phyloP scores from a whole-genome alignment of 2,113 vertebrate genomes.

The Pristiophorus japonicus region DNA sequence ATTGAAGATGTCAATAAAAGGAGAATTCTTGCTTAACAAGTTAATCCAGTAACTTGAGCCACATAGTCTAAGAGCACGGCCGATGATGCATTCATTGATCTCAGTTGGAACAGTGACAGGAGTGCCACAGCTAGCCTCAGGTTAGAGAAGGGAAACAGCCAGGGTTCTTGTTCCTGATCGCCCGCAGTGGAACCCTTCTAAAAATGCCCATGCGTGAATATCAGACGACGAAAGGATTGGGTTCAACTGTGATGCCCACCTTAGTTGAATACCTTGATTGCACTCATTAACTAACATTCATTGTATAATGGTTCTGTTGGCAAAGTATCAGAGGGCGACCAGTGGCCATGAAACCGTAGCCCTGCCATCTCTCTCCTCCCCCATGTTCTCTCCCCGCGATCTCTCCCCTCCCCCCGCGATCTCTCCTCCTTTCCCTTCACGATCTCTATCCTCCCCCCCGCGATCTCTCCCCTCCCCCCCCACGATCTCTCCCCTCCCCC shows the following conservation, averaged over 20 bases:
- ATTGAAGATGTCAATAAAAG: background rate
- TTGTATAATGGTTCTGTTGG: background rate
- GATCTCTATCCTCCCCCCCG: too few relatives aligned
- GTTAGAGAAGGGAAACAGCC: background rate
- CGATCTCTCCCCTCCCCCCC: too few relatives aligned
- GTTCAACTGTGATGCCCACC: background rate
- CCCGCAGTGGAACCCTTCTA: background rate
- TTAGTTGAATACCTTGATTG: background rate
- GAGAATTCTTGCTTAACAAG: background rate
- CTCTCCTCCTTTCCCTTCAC: too few relatives aligned
- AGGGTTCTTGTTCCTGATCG: background rate
- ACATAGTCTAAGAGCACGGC: background rate
- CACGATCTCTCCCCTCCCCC: too few relatives aligned
- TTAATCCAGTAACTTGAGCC: background rate
- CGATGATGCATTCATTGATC: background rate
- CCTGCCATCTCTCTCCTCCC: too few relatives aligned
- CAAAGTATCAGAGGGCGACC: background rate
- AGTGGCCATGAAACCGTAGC: background rate
- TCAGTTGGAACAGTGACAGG: background rate
- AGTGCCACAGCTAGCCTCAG: background rate
- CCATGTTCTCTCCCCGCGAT: too few relatives aligned
- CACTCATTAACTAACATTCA: background rate
- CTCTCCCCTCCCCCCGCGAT: too few relatives aligned
- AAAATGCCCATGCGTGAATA: background rate
- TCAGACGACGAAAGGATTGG: background rate